phyloP scores from a whole-genome alignment of 2,113 vertebrate species.

The Planiliza haematocheilus region DNA sequence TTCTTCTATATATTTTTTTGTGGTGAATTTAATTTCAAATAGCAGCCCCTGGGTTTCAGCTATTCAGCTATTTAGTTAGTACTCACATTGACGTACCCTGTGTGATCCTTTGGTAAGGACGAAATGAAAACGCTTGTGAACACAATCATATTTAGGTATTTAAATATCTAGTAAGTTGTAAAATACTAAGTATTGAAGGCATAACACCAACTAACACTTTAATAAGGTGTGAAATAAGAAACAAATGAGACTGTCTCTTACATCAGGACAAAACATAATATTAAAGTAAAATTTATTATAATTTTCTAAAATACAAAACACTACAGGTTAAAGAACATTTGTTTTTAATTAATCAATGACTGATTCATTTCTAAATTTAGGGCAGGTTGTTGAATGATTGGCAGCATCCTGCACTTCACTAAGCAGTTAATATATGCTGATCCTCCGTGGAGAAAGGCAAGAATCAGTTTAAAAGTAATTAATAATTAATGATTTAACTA shows the following conservation, averaged over 20 bases:
- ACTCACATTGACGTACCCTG: background rate
- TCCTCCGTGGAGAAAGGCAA: background rate
- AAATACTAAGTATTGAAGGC: too few species aligned
- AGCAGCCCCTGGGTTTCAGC: background rate
- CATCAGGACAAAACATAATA: background rate
- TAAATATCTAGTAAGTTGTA: too few species aligned
- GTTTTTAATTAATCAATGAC: background rate
- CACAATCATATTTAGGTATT: too few species aligned
- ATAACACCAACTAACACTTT: background rate
- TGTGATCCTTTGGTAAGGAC: background rate
- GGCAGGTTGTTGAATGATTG: background rate
- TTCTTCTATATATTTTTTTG: background rate
- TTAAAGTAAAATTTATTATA: background rate
- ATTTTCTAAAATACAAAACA: background rate
- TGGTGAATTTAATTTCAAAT: background rate
- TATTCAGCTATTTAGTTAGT: background rate
- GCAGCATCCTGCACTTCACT: background rate
- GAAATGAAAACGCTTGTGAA: background rate
- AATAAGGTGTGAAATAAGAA: too few species aligned
- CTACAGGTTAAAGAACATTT: background rate
- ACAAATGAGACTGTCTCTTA: too few species aligned
- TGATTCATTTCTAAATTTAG: background rate
- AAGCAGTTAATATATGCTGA: background rate
- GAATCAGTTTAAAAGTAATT: too few species aligned
- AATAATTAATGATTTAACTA: too few species aligned